phyloP scores from a whole-genome alignment of 2,113 vertebrate genomes.

The Corythornis madagascariensis region DNA sequence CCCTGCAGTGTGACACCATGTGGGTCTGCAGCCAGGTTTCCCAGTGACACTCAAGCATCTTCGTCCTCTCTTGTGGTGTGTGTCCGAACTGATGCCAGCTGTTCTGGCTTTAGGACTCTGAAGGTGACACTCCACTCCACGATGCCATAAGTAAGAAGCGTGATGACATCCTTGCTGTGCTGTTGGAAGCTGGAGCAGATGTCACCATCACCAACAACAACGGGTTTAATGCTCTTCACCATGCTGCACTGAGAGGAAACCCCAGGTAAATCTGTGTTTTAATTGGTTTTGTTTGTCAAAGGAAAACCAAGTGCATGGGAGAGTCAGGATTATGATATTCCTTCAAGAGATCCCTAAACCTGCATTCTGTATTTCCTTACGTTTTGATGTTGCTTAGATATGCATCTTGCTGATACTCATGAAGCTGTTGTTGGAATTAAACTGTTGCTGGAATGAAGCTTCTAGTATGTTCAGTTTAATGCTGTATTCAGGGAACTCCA shows the following conservation, averaged over 20 bases:
- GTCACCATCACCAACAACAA: conserved; percentile 99
- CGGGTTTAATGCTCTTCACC: conserved; percentile 97
- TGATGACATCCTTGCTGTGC: conserved; percentile 96
- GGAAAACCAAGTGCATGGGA: neutral
- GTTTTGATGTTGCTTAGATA: neutral
- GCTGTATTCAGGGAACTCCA: neutral
- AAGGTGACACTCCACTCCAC: conserved; percentile 95
- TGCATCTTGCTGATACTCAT: neutral
- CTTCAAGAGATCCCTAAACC: neutral
- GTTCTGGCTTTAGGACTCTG: conserved; percentile 86
- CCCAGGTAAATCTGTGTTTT: conserved; percentile 83
- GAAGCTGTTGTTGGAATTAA: neutral
- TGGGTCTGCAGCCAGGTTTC: neutral
- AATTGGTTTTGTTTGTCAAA: neutral
- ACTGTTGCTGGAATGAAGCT: neutral
- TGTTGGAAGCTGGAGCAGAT: conserved; percentile 95
- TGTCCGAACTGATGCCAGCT: neutral
- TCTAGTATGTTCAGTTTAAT: neutral
- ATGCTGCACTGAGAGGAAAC: conserved; percentile 95
- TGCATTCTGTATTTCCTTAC: neutral
- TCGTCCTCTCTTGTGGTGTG: neutral
- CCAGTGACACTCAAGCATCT: neutral
- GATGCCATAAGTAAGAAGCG: conserved; percentile 99
- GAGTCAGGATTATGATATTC: neutral
- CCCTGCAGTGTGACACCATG: neutral